Conservation (phyloP, 2,888 invertebrate species). For the Hypomecis atomaria region DNA sequence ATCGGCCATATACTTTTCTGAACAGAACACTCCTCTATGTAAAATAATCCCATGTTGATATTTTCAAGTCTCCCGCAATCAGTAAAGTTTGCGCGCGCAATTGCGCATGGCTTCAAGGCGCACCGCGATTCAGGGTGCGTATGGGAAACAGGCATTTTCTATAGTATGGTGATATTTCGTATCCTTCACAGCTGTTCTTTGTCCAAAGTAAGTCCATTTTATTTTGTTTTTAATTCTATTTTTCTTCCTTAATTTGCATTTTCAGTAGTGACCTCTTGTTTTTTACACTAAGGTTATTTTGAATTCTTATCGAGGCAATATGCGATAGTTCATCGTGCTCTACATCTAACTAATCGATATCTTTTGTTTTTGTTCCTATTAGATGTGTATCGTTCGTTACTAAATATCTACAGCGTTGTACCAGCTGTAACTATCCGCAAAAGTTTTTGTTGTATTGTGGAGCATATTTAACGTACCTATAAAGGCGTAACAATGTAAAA, state of each 20-base stretch:
- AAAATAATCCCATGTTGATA: too few relatives aligned
- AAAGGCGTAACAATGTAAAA: too few relatives aligned
- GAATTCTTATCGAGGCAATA: background rate
- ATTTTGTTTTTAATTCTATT: background rate
- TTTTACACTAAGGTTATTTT: too few relatives aligned
- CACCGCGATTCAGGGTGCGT: background rate
- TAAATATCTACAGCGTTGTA: too few relatives aligned
- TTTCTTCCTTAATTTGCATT: too few relatives aligned
- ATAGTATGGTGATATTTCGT: conserved; percentile 14
- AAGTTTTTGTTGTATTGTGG: too few relatives aligned
- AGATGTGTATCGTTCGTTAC: too few relatives aligned
- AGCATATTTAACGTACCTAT: too few relatives aligned
- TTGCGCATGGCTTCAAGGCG: background rate
- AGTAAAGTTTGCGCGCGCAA: conserved; percentile 4
- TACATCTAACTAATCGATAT: conserved; percentile 7
- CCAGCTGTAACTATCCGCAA: too few relatives aligned
- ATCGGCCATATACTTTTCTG: too few relatives aligned
- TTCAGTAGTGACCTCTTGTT: too few relatives aligned
- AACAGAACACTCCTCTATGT: too few relatives aligned
- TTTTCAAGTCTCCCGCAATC: background rate
- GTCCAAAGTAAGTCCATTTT: background rate
- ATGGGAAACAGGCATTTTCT: conserved; percentile 10
- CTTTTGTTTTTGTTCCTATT: conserved; percentile 6
- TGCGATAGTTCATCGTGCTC: background rate
- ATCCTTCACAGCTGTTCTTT: conserved; percentile 8